Conservation (phyloP, 1,140 invertebrate species). For the Drosophila parabipectinata region DNA sequence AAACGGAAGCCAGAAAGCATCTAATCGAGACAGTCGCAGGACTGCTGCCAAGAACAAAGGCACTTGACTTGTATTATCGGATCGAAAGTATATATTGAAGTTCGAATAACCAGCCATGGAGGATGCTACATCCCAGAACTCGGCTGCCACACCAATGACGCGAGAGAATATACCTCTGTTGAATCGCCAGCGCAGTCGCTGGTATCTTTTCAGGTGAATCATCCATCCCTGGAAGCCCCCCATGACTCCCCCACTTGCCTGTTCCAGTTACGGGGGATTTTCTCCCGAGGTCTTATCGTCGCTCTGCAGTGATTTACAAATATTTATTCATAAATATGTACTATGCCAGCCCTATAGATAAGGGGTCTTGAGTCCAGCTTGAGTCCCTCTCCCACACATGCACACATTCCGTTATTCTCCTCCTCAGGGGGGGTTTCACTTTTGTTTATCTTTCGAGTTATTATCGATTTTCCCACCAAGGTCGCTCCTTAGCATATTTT, state of each 20-base stretch:
- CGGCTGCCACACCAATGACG: conserved; percentile 76
- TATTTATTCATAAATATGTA: neutral
- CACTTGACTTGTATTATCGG: conserved; percentile 25
- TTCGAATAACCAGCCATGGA: conserved; percentile 57
- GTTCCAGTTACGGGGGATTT: neutral
- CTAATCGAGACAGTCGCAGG: conserved; percentile 33
- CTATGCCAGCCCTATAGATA: neutral
- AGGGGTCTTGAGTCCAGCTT: too few species aligned
- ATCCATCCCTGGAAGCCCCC: conserved; percentile 31
- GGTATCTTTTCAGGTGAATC: conserved; percentile 84
- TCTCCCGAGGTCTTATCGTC: conserved; percentile 36
- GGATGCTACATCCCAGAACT: conserved; percentile 71
- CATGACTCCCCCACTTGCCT: neutral
- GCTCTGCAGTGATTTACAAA: conserved; percentile 1
- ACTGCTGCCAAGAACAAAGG: conserved; percentile 30
- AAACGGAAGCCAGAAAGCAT: conserved; percentile 30
- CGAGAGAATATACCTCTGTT: conserved; percentile 85
- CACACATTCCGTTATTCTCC: conserved; percentile 26
- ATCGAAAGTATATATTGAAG: conserved; percentile 11
- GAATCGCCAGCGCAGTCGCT: conserved; percentile 83
- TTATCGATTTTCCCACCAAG: conserved; percentile 69
- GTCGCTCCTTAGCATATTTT: conserved; percentile 28
- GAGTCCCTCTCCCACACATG: neutral
- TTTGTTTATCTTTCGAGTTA: conserved; percentile 55
- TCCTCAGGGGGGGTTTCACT: conserved; percentile 30